phyloP scores from a whole-genome alignment of 2,888 invertebrate genomes.

The Rugalucina vietnamica region DNA sequence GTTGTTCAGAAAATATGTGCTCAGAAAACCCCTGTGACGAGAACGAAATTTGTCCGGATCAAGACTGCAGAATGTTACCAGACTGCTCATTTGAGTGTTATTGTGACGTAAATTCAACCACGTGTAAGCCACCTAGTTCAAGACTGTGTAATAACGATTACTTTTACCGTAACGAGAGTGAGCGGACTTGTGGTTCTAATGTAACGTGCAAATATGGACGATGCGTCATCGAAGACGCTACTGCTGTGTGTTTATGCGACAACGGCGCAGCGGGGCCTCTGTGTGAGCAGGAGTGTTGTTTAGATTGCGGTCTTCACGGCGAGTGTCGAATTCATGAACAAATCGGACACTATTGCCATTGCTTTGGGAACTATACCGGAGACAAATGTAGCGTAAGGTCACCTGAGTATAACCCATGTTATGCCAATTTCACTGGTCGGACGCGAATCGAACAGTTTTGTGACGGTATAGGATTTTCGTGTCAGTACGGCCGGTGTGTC shows the following conservation, averaged over 20 bases:
- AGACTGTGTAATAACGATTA: not conserved
- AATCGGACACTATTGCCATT: not conserved
- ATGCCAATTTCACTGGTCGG: slow-evolving; percentile 13
- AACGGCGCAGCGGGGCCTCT: not conserved
- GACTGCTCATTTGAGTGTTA: not conserved
- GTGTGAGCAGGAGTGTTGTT: not conserved
- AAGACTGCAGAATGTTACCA: not conserved
- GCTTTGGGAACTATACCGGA: not conserved
- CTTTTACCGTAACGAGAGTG: not conserved
- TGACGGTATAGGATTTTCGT: slow-evolving; percentile 5
- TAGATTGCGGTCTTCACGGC: not conserved
- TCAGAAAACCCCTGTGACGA: not conserved
- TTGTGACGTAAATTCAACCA: not conserved
- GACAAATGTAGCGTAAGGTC: not conserved
- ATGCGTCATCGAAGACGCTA: not conserved
- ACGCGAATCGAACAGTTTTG: slow-evolving; percentile 19
- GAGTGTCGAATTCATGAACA: not conserved
- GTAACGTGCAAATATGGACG: not conserved
- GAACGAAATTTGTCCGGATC: not conserved
- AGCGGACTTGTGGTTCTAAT: not conserved
- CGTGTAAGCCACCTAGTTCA: not conserved
- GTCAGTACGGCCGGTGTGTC: slow-evolving; percentile 25
- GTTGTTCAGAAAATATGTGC: slow-evolving; percentile 8
- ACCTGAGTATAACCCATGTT: slow-evolving; percentile 28
- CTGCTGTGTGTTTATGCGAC: not conserved